Base-by-base conservation (phyloP, 2,797 vertebrate species). In the Lepus oiostolus region DNA sequence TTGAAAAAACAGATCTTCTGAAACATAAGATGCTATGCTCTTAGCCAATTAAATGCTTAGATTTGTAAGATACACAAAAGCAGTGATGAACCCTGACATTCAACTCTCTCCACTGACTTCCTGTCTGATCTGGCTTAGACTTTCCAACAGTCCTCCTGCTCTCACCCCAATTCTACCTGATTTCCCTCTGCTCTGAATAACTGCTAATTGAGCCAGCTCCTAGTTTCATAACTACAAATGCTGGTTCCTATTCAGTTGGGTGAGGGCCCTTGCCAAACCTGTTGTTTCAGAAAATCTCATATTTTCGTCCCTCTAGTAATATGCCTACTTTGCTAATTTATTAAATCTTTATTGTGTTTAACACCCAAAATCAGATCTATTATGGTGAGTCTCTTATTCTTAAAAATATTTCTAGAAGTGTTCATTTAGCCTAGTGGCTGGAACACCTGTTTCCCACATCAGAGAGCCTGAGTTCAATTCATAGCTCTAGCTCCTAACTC, bases 261-360 rank as follows among this genome's bases (percentile, higher is more conserved):
- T 58, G 70, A n/a, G n/a, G 54, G 24, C 38, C 58, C 81, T 68
- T 4, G 62, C 52, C 80, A 71, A 84, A 28, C 28, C 11, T 10
- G 3, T 0, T 72, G 63, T 68, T n/a, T 32, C 28, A 77, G 24
- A 16, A 94, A 68, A 30, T 79, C n/a, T 84, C 54, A n/a, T 71
- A 62, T 30, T 82, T 77, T 54, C 35, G 70, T 35, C 47, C 14
- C 8, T 86, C 38, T 87, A 38, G 70, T 71, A 95, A 70, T 32
- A 75, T 82, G 38, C 42, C 67, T 24, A 75, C 35, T 70, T 82
- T 85, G n/a, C 26, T 70, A 65, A 79, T 32, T 71, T 88, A 67
- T 71, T 86, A 75, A 75, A 85, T 60, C 1, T 63, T 90, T 68
- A 83, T 75, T 88, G 85, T 90, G 22, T 14, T 81, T 77, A 87